Evolutionary conservation across 2,113 vertebrate species (phyloP).

Genomic region (Notothenia coriiceps): DNA sequence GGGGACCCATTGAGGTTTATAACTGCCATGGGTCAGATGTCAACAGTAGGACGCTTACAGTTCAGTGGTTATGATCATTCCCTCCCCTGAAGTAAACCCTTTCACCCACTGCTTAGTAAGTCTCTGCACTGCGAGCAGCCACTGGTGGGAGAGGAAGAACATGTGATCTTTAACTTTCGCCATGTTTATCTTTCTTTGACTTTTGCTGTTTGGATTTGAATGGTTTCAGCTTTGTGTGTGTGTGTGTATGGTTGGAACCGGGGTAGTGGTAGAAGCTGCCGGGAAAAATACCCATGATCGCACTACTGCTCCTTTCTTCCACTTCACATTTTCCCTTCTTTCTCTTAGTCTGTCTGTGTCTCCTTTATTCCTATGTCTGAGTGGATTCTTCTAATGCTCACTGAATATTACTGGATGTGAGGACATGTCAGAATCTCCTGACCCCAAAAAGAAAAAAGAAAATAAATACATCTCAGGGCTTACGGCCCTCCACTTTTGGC

Average conservation of each 20-base stretch:
- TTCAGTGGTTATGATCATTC: constrained; percentile 74
- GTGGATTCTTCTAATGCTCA: constrained; percentile 69
- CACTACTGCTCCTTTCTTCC: constrained; percentile 61
- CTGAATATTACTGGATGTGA: constrained; percentile 73
- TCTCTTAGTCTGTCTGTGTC: constrained; percentile 56
- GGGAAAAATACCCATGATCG: constrained; percentile 74
- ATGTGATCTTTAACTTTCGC: constrained; percentile 65
- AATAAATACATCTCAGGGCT: constrained; percentile 9
- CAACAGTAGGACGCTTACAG: constrained; percentile 74
- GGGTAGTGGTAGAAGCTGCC: constrained; percentile 52
- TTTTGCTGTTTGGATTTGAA: constrained; percentile 67
- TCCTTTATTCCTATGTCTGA: constrained; percentile 67
- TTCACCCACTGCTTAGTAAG: constrained; percentile 60
- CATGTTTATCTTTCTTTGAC: constrained; percentile 71
- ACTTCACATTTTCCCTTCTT: constrained; percentile 77
- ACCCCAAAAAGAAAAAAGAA: constrained; percentile 62
- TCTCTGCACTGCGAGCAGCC: constrained; percentile 54
- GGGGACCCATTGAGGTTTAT: constrained; percentile 72
- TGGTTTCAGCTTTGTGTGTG: constrained; percentile 38
- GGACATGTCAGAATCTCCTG: constrained; percentile 74
- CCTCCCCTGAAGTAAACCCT: constrained; percentile 71
- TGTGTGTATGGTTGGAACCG: constrained; percentile 40
- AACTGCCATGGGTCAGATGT: constrained; percentile 70
- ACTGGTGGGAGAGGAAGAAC: constrained; percentile 60
- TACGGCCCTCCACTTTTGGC: neutral